These are phyloP conservation scores for Stegodyphus dumicola DNA, from an alignment of 1,140 invertebrate genomes.

Conservation along the genomic window DNA sequence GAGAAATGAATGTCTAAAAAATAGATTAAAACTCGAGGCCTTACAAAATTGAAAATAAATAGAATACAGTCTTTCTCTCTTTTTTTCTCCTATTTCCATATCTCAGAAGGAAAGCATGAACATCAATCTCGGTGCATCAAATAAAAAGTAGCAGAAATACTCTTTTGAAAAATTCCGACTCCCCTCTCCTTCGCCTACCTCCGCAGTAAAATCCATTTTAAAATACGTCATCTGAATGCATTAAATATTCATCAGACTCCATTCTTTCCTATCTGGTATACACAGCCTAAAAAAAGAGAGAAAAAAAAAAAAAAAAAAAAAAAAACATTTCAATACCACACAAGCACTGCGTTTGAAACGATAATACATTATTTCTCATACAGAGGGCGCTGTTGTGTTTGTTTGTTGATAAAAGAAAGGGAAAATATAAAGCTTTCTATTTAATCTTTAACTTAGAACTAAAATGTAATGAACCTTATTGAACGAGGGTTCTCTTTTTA, in stretches of 20 bases:
- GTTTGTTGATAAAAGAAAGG: constrained; percentile 25
- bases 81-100: constrained; percentile 23
- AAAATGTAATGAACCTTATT: constrained; percentile 57
- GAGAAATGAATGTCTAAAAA: not conserved
- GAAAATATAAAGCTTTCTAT: constrained; percentile 34
- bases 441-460: constrained; percentile 54
- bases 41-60: constrained; percentile 52
- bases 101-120: constrained; percentile 11
- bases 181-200: not conserved
- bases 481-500: constrained; percentile 14
- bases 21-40: constrained; percentile 21
- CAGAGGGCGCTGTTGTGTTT: constrained; percentile 21
- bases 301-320: no score
- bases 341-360: constrained; percentile 9
- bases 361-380: constrained; percentile 49
- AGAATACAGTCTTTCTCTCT: constrained; percentile 32
- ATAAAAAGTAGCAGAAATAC: constrained; percentile 34
- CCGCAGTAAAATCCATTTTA: constrained; percentile 37
- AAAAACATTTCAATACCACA: no score
- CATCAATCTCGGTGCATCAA: constrained; percentile 38
- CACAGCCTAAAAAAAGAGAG: constrained; percentile 3
- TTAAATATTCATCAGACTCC: constrained; percentile 56
- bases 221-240: constrained; percentile 50
- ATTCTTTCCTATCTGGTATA: constrained; percentile 45
- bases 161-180: constrained; percentile 32